Conservation (phyloP, 2,113 vertebrate genomes). For the Psophia crepitans region DNA sequence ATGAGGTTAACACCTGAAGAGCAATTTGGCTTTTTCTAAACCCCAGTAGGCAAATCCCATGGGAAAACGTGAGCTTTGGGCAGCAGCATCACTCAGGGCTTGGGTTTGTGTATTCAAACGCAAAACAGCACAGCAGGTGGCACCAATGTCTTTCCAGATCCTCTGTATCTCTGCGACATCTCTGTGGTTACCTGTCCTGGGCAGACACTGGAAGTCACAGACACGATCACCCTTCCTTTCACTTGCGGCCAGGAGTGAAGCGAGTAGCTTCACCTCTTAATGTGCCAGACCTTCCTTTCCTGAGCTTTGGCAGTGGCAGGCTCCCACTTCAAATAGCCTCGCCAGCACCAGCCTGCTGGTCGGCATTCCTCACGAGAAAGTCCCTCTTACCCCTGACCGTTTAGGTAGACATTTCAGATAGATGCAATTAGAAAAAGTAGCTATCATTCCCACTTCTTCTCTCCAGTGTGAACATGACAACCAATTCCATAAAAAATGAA, state of each 20-base stretch:
- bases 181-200: fast-evolving
- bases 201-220: background rate
- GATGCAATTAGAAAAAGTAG: background rate
- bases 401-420: background rate
- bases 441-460: background rate
- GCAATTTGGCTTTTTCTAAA: background rate
- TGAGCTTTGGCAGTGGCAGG: background rate
- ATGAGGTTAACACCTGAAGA: background rate
- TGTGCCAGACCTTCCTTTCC: fast-evolving
- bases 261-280: background rate
- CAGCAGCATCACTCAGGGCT: too few relatives aligned
- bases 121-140: background rate
- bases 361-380: background rate
- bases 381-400: background rate
- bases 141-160: background rate
- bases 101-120: background rate
- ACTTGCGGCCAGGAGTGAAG: background rate
- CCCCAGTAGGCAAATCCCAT: background rate
- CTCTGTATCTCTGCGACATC: too few relatives aligned
- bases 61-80: background rate
- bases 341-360: background rate
- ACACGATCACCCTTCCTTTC: background rate
- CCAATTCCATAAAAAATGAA: background rate
- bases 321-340: background rate
- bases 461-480: background rate